Evolutionary conservation across 2,797 vertebrate species (phyloP), one percentile per base, ranked within the genome.

Genomic region (Ceryle rudis): DNA sequence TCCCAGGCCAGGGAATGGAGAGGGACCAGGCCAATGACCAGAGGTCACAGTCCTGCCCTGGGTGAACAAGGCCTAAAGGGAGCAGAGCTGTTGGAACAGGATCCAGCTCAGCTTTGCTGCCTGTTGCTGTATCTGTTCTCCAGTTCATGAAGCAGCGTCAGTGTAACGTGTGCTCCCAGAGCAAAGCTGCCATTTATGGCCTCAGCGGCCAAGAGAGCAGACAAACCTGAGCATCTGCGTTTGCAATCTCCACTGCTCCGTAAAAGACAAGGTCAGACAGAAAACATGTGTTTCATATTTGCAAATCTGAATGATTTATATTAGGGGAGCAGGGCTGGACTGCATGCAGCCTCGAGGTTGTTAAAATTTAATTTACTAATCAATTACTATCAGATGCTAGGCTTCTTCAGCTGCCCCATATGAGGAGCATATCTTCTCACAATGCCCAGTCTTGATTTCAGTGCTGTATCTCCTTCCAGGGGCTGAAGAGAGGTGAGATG

Each of bases 351-450:
- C 79, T 92, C 88, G 44, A 79, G 89, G 75, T 86, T 93, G 96
- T 93, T 96, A 88, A 95, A 91, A 89, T 85, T 95, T 93, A 96
- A 95, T 94, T 96, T 92, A 87, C 84, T 95, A 84, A 94, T 96
- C 94, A 89, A 92, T 93, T 91, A 85, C 88, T 96, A 77, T 97
- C 95, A 93, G 88, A 96, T 96, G 93, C 92, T 90, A 52, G 51
- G 80, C 73, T 93, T 91, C 87, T 94, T 71, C 62, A 88, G 82
- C 87, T 93, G 58, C 57, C 47, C 75, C 25, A 2, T 64, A 81
- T 1, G 4, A 86, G 5, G 19, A 86, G 37, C 66, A 42, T 5
- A 66, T 70, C 47, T 91, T 80, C 58, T 92, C 47, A 62, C 13
- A 86, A 51, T 54, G 61, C 35, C 19, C 11, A 73, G 28, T 46